These are phyloP conservation scores for Anolis sagrei DNA, from an alignment of 2,113 vertebrate species.

Conservation along the genomic window DNA sequence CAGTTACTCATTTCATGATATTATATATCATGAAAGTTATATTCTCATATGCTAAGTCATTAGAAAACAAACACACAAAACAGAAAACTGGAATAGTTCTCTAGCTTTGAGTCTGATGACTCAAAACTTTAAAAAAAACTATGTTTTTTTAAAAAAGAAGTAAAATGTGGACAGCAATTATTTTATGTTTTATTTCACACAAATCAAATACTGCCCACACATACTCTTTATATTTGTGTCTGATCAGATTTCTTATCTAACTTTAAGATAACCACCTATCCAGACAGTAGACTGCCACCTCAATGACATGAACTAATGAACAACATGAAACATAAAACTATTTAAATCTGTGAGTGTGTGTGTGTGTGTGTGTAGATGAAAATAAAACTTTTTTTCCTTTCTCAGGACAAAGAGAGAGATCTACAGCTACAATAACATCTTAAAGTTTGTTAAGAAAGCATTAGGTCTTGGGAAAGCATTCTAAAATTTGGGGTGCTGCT, in stretches of 20 bases:
- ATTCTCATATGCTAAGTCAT: too few relatives aligned
- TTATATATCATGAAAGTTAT: background rate
- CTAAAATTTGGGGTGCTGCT: conserved; percentile 39
- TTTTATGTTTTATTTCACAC: background rate
- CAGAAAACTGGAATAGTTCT: conserved; percentile 57
- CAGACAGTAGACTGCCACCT: background rate
- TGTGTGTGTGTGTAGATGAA: background rate
- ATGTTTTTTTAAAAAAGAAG: conserved; percentile 15
- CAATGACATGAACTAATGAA: background rate
- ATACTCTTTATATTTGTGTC: conserved; percentile 22
- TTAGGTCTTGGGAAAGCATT: too few relatives aligned
- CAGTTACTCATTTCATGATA: background rate
- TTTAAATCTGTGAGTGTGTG: background rate
- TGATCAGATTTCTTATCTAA: conserved; percentile 16
- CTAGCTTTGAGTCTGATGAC: conserved; percentile 17
- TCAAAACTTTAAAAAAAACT: conserved; percentile 40
- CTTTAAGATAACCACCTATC: background rate
- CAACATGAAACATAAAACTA: background rate
- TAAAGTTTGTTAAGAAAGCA: background rate
- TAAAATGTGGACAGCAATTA: conserved; percentile 37
- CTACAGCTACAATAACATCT: conserved; percentile 49
- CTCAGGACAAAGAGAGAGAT: background rate
- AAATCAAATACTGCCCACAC: conserved; percentile 30
- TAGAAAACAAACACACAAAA: conserved; percentile 35
- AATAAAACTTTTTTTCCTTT: background rate